Evolutionary conservation across 1,140 invertebrate genomes (phyloP), one percentile per base, ranked within the genome.

Genomic region (Papilio helenus): DNA sequence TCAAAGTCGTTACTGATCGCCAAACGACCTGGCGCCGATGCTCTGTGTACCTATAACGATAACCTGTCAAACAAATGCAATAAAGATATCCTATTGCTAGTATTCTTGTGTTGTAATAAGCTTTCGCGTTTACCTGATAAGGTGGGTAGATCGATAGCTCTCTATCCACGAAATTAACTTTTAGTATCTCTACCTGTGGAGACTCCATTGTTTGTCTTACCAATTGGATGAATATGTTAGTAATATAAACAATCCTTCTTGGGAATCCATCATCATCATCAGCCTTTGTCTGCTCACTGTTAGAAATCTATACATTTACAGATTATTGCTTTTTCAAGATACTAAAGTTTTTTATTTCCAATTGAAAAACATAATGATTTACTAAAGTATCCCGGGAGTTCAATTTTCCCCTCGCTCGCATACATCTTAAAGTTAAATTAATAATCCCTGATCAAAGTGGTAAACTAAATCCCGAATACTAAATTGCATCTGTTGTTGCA

Each of bases 401-500:
- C 9, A 55, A 58, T 20, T 58, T 58, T 20, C 55, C 4, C 8
- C 20, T 61, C 71, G 8, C 34, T 12, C 39, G 20, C n/a, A 72
- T 3, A 72, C 20, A 72, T 46, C 71, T 23, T 18, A 20, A 18
- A 72, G 39, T 42, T 3, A n/a, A 44, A 18, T 72, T 72, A 72
- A 44, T 44, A 42, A 46, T 46, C 61, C 29, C n/a, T 26, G 39
- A 77, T 76, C 39, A 76, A 72, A 71, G 29, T 42, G 51, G 71
- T 29, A 49, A 26, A 79, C 39, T 76, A 65, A 79, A 12, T 51
- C 51, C 51, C 23, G 51, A 68, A 72, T 46, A 79, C 72, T 77
- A 79, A 81, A 80, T 81, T 81, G 76, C 42, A 79, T 76, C 79
- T 55, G 76, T 42, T 71, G 72, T 79, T 81, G 55, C 80, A 81